phyloP scores from a whole-genome alignment of 2,888 invertebrate species.

The Aquatica leii region DNA sequence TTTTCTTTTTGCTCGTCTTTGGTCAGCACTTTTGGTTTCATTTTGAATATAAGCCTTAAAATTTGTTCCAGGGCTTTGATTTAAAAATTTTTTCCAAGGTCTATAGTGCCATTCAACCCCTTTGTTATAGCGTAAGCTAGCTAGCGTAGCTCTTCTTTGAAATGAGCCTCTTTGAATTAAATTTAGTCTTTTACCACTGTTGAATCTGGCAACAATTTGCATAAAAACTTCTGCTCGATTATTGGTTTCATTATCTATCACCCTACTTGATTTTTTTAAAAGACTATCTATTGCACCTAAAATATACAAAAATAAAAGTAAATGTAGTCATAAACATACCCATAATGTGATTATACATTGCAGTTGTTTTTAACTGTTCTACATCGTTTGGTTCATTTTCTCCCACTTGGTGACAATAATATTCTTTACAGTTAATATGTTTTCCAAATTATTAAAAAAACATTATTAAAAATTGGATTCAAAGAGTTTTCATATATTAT shows the following conservation, averaged over 20 bases:
- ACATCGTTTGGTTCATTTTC: background rate
- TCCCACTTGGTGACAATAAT: too few species aligned
- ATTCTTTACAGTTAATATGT: background rate
- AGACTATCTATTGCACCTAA: background rate
- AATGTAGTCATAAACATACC: background rate
- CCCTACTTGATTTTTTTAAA: background rate
- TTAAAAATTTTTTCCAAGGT: too few species aligned
- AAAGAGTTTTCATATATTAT: too few species aligned
- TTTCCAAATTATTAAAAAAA: too few species aligned
- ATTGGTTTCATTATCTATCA: conserved; percentile 23
- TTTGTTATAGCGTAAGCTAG: conserved; percentile 12
- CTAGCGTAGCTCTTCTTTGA: background rate
- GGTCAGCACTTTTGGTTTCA: too few species aligned
- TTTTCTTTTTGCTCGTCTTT: too few species aligned
- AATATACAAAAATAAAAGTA: background rate
- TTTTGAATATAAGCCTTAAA: too few species aligned
- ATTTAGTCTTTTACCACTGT: conserved; percentile 17
- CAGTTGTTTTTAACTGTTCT: too few species aligned
- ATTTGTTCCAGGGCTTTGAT: too few species aligned
- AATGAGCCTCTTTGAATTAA: conserved; percentile 17
- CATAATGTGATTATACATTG: too few species aligned
- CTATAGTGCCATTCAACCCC: too few species aligned
- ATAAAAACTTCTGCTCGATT: conserved; percentile 24
- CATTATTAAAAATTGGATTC: too few species aligned
- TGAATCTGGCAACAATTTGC: conserved; percentile 14